Base-by-base conservation (phyloP, 2,888 invertebrate species). In the Drosophila peninsularis region DNA sequence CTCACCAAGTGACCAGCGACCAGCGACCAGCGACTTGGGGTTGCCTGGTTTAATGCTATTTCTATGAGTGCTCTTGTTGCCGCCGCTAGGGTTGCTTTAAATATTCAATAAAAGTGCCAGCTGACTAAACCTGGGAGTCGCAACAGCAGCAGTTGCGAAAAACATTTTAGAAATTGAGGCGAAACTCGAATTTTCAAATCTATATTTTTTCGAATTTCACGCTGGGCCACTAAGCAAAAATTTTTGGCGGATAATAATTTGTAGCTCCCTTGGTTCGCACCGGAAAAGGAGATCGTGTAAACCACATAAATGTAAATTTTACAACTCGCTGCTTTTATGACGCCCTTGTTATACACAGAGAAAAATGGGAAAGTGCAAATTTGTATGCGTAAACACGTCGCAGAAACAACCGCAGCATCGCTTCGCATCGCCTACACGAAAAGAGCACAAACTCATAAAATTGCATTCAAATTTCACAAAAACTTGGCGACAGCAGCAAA, bases 321-420 rank as follows among this genome's bases (percentile, higher is more conserved):
- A 74, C 68, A 78, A 66, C 83, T 74, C 63, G 55, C 58, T 63
- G 56, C 37, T 52, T 49, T 52, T 57, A 67, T 49, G 42, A 27
- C 67, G 32, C 61, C 52, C 56, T 53, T 61, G 56, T 56, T 45
- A 61, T 32, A 39, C 19, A n/a, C 36, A 47, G 17, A 27, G 17
- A 41, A 24, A 45, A 55, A 14, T 44, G 42, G 55, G 62, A 63
- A 73, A 67, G 60, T 62, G 69, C 54, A 80, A 64, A 65, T 66
- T 79, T 82, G 81, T 75, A 79, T 79, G 80, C 81, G 78, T 81
- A 84, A 81, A 81, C 79, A 68, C 72, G 82, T 81, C 75, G 67
- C 78, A 52, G 65, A 69, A 75, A 84, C 61, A 72, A 69, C 64
- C 82, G 24, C 44, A 44, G 62, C 75, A 78, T 55, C 62, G 52